Percentiles rank a stretch among this genome's conserved stretches.
Evolutionary conservation across 1,140 invertebrate genomes (phyloP).

Genomic region (Cephus cinctus): DNA sequence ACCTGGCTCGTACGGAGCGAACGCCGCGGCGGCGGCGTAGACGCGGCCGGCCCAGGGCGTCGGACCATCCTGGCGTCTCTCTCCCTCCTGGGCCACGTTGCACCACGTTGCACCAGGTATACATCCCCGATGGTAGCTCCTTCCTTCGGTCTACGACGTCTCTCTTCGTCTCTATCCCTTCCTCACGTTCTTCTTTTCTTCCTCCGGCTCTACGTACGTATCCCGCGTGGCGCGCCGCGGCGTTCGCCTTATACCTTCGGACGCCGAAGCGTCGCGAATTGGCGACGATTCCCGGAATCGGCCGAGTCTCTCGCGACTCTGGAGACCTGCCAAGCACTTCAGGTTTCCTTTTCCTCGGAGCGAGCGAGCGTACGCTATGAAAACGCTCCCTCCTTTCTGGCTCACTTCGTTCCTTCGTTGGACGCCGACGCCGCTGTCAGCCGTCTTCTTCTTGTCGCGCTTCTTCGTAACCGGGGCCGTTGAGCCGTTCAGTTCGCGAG

Average conservation of each 20-base stretch:
- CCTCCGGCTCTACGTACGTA: slow-evolving; percentile 1
- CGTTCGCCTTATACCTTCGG: neutral
- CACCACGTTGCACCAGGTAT: neutral
- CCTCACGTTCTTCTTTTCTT: neutral
- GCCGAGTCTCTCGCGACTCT: too few species aligned
- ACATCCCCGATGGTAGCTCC: neutral
- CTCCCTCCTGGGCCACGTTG: slow-evolving; percentile 15
- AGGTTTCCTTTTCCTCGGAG: too few species aligned
- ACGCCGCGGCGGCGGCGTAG: slow-evolving; percentile 26
- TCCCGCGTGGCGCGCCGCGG: neutral
- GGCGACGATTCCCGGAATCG: slow-evolving; percentile 28
- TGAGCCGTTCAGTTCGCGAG: too few species aligned
- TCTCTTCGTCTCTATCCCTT: neutral
- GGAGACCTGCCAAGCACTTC: slow-evolving; percentile 31
- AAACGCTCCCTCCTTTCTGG: too few species aligned
- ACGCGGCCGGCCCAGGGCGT: slow-evolving; percentile 41
- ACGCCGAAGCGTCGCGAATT: neutral
- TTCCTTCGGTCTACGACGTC: neutral
- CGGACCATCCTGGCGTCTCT: slow-evolving; percentile 12
- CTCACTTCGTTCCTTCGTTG: neutral
- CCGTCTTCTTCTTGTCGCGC: neutral
- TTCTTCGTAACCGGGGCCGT: neutral
- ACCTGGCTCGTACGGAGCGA: slow-evolving; percentile 41
- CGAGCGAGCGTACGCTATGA: too few species aligned
- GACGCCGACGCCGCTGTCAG: slow-evolving; percentile 1